A percentile compares a stretch with the other conserved stretches of the same genome.
Evolutionary conservation across 2,797 vertebrate genomes (phyloP).

Genomic region (Enteromius mattozi): DNA sequence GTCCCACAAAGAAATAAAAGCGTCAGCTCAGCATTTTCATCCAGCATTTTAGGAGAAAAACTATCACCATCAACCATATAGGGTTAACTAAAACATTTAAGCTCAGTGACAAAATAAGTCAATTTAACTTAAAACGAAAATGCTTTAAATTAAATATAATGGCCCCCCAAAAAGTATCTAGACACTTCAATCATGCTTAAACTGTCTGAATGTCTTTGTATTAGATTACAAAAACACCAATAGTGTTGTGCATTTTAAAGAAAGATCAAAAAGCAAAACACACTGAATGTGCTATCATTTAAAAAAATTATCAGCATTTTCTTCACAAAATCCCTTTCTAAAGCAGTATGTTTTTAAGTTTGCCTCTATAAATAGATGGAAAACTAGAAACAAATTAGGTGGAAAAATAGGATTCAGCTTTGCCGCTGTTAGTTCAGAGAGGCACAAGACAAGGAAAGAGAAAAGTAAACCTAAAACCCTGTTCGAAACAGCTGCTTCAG

Average conservation of each 20-base stretch:
- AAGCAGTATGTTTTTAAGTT: background rate
- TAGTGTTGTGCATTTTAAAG: background rate
- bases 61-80: slow-evolving; percentile 54
- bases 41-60: slow-evolving; percentile 10
- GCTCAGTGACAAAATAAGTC: background rate
- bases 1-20: slow-evolving; percentile 71
- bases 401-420: background rate
- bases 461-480: background rate
- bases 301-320: background rate
- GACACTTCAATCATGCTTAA: background rate
- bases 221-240: background rate
- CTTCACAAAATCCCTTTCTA: background rate
- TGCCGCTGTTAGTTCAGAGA: background rate
- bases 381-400: background rate
- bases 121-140: background rate
- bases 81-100: background rate
- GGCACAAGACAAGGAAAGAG: background rate
- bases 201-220: background rate
- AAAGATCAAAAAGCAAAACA: background rate
- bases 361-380: background rate
- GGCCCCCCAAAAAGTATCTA: background rate
- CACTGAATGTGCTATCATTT: background rate
- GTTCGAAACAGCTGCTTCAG: background rate
- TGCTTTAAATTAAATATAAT: background rate
- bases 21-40: slow-evolving; percentile 77